Percentiles rank a stretch among this genome's conserved stretches.
These are phyloP conservation scores for Aphaenogaster floridana DNA, from an alignment of 1,140 invertebrate species.

Conservation along the genomic window DNA sequence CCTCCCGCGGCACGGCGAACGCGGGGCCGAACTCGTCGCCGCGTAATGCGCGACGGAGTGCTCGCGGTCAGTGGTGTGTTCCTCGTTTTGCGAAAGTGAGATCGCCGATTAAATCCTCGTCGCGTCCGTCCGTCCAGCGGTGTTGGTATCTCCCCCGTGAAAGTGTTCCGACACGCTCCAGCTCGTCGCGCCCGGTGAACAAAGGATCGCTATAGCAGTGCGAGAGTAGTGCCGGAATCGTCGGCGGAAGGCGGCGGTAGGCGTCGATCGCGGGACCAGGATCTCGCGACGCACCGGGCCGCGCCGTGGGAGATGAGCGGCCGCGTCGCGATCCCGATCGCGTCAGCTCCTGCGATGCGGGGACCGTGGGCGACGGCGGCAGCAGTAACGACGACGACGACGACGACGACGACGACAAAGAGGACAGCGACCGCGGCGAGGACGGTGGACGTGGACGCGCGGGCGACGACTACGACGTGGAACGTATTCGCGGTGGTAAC, in stretches of 20 bases:
- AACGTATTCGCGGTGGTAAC: slow-evolving; percentile 27
- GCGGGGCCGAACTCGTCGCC: slow-evolving; percentile 27
- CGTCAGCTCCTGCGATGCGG: slow-evolving; percentile 66
- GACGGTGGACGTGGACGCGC: slow-evolving; percentile 29
- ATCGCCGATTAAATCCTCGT: slow-evolving; percentile 1
- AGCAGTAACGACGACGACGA: not conserved
- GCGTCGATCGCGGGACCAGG: not conserved
- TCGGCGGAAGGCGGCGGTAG: not conserved
- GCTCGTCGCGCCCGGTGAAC: slow-evolving; percentile 9
- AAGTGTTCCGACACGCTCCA: slow-evolving; percentile 32
- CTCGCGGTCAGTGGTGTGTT: slow-evolving; percentile 27
- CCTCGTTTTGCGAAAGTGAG: slow-evolving; percentile 30
- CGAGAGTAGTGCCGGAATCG: not conserved
- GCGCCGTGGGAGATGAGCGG: slow-evolving; percentile 69
- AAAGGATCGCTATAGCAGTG: slow-evolving; percentile 16
- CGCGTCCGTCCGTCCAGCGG: not conserved
- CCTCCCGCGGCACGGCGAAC: slow-evolving; percentile 45
- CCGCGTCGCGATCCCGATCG: slow-evolving; percentile 33
- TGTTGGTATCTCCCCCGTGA: not conserved
- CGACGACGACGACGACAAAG: not conserved
- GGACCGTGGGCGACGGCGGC: slow-evolving; percentile 22
- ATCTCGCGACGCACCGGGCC: not conserved
- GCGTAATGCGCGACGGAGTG: slow-evolving; percentile 62
- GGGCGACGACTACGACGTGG: slow-evolving; percentile 31
- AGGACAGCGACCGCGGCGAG: not conserved